phyloP scores from a whole-genome alignment of 53 echinoderm and acorn worm species.

The Patiria pectinifera region DNA sequence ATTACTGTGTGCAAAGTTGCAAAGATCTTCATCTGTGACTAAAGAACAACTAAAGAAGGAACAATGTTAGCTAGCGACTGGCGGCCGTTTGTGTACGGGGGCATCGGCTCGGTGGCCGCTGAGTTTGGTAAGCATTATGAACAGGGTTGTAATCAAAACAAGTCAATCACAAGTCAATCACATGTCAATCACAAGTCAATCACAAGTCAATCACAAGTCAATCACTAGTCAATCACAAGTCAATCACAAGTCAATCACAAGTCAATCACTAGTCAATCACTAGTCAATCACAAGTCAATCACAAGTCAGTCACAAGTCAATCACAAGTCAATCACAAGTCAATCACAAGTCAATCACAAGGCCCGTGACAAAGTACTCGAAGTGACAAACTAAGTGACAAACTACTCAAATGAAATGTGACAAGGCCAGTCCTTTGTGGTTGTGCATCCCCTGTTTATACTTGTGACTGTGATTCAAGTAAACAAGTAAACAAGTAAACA shows the following conservation, averaged over 20 bases:
- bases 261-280: too few species aligned
- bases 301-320: not conserved
- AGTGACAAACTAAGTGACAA: too few species aligned
- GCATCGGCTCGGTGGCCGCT: slow-evolving; percentile 85
- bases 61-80: slow-evolving; percentile 69
- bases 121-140: slow-evolving; percentile 83
- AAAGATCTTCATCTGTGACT: not conserved
- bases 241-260: too few species aligned
- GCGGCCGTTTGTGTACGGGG: slow-evolving; percentile 98
- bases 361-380: too few species aligned
- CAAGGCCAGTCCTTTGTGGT: too few species aligned
- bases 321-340: too few species aligned
- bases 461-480: too few species aligned
- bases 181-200: not conserved
- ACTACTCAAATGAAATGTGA: too few species aligned
- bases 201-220: not conserved
- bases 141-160: not conserved
- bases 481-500: too few species aligned
- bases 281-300: not conserved
- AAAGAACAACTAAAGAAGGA: not conserved
- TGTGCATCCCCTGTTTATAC: too few species aligned
- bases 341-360: too few species aligned
- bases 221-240: not conserved
- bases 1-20: not conserved
- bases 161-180: too few species aligned